A percentile compares a stretch with the other conserved stretches of the same genome.
phyloP scores from a whole-genome alignment of 2,888 invertebrate species.

The Germaria angustata region DNA sequence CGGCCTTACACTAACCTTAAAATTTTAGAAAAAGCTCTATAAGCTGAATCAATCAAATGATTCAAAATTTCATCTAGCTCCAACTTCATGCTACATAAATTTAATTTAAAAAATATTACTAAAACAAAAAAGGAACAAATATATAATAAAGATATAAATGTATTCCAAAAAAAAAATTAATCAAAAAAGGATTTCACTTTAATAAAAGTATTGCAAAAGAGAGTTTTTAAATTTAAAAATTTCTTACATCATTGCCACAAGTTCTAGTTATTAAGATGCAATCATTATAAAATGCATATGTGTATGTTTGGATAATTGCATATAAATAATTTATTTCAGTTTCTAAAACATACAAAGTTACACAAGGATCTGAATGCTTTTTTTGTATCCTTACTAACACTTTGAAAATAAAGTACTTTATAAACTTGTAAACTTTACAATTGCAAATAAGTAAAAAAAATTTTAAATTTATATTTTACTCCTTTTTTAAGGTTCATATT shows the following conservation, averaged over 20 bases:
- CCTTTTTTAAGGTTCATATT: neutral
- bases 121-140: neutral
- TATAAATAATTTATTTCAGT: constrained; percentile 27
- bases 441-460: neutral
- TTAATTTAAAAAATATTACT: constrained; percentile 12
- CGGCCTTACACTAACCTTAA: too few relatives aligned
- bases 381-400: neutral
- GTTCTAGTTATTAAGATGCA: constrained; percentile 17
- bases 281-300: constrained; percentile 23
- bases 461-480: neutral
- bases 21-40: too few relatives aligned
- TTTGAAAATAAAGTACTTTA: neutral
- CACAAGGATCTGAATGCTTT: neutral
- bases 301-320: constrained; percentile 9
- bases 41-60: neutral
- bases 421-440: neutral
- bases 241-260: neutral
- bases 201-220: constrained; percentile 28
- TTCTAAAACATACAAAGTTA: too few relatives aligned
- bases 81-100: constrained; percentile 22
- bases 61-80: neutral
- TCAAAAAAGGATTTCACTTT: constrained; percentile 31
- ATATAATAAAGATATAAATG: constrained; percentile 20
- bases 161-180: too few relatives aligned
- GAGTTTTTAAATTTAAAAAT: neutral